Conservation (phyloP, 2,888 invertebrate species). For the Salticus scenicus region DNA sequence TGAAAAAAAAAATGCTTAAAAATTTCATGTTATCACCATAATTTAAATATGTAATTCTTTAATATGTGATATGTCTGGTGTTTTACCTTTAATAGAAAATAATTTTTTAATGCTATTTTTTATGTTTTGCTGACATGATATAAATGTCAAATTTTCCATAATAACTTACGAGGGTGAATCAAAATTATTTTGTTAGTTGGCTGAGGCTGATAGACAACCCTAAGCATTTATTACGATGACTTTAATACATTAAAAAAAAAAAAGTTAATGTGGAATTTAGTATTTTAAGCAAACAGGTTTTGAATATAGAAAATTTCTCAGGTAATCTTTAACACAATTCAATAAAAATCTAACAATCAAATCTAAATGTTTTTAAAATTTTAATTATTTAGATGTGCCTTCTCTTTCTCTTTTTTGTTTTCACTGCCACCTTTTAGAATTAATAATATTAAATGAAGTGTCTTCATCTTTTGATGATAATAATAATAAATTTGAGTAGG, state of each 20-base stretch:
- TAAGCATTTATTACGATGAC: slow-evolving; percentile 3
- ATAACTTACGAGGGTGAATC: neutral
- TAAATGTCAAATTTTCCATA: neutral
- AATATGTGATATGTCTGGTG: neutral
- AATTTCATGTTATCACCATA: neutral
- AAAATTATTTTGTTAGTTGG: slow-evolving; percentile 14
- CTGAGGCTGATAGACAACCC: slow-evolving; percentile 11
- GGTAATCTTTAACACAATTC: neutral
- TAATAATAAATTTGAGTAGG: neutral
- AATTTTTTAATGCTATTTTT: neutral
- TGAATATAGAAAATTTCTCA: slow-evolving; percentile 1
- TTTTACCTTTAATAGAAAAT: neutral
- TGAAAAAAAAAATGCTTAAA: no score
- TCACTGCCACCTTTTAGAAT: slow-evolving; percentile 25
- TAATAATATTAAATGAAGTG: neutral
- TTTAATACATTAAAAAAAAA: neutral
- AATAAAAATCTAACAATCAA: neutral
- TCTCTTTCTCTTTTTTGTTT: slow-evolving; percentile 17
- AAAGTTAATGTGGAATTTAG: neutral
- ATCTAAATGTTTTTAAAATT: neutral
- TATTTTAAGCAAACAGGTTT: slow-evolving; percentile 16
- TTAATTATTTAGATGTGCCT: slow-evolving; percentile 13
- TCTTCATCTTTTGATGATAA: neutral
- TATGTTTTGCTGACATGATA: neutral
- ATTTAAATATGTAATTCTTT: neutral